Percentiles rank a stretch among this genome's conserved stretches.
phyloP scores from a whole-genome alignment of 2,113 vertebrate species.

The Dicerorhinus sumatrensis region DNA sequence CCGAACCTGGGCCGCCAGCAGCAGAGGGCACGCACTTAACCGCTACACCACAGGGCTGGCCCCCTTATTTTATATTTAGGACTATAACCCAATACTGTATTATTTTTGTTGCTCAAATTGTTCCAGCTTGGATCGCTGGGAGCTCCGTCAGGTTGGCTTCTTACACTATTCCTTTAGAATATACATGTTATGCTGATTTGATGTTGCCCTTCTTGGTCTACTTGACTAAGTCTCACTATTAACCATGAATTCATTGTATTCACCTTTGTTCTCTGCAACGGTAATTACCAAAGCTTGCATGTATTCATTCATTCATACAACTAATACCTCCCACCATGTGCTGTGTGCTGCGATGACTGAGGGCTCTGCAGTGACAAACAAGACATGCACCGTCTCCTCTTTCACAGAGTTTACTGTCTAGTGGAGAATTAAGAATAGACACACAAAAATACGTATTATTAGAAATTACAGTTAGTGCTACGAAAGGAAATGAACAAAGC shows the following conservation, averaged over 20 bases:
- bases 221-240: background rate
- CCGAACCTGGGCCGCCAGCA: no score
- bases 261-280: background rate
- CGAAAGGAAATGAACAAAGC: background rate
- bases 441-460: background rate
- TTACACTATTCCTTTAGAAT: background rate
- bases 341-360: background rate
- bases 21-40: no score
- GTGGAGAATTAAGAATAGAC: background rate
- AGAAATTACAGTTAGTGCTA: background rate
- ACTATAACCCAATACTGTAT: background rate
- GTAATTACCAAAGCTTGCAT: background rate
- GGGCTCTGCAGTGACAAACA: background rate
- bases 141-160: background rate
- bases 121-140: background rate
- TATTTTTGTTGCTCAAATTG: background rate
- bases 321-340: background rate
- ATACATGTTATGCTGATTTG: background rate
- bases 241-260: background rate
- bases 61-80: background rate
- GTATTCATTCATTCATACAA: background rate
- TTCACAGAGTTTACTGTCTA: slow-evolving; percentile 2
- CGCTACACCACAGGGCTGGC: no score
- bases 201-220: background rate
- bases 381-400: background rate